phyloP scores from a whole-genome alignment of 2,797 vertebrate genomes.

The Neomorphus geoffroyi region DNA sequence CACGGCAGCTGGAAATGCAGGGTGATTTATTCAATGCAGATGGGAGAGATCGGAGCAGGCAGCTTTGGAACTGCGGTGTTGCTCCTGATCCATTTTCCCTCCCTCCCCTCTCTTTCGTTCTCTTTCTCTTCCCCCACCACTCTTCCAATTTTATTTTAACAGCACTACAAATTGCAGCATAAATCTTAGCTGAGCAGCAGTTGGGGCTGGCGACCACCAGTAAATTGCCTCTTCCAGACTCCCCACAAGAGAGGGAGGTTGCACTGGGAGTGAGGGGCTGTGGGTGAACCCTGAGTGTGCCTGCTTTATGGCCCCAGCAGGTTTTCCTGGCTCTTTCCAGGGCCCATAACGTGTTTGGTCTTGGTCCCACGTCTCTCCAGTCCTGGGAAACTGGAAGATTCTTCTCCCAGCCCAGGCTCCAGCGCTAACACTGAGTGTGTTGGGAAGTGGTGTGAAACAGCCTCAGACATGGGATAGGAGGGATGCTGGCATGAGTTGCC shows the following conservation, averaged over 20 bases:
- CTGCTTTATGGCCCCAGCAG: background rate
- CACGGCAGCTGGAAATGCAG: background rate
- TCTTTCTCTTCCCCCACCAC: background rate
- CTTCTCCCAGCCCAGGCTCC: background rate
- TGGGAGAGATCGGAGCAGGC: constrained; percentile 11
- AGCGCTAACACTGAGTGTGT: background rate
- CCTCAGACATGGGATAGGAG: background rate
- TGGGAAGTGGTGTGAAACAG: background rate
- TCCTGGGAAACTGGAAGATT: background rate
- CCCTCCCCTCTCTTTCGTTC: background rate
- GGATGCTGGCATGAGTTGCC: background rate
- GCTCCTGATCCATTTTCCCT: background rate
- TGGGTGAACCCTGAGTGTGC: background rate
- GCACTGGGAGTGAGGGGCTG: background rate
- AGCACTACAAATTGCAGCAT: constrained; percentile 19
- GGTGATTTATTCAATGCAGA: background rate
- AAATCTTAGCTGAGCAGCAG: constrained; percentile 22
- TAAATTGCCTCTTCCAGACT: background rate
- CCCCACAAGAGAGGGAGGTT: background rate
- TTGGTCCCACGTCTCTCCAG: background rate
- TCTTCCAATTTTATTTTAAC: constrained; percentile 24
- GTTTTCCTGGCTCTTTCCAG: background rate
- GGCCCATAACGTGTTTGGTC: background rate
- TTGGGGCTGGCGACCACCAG: background rate
- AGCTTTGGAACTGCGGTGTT: background rate